Conservation (phyloP, 2,113 vertebrate species). For the Oreochromis niloticus region DNA sequence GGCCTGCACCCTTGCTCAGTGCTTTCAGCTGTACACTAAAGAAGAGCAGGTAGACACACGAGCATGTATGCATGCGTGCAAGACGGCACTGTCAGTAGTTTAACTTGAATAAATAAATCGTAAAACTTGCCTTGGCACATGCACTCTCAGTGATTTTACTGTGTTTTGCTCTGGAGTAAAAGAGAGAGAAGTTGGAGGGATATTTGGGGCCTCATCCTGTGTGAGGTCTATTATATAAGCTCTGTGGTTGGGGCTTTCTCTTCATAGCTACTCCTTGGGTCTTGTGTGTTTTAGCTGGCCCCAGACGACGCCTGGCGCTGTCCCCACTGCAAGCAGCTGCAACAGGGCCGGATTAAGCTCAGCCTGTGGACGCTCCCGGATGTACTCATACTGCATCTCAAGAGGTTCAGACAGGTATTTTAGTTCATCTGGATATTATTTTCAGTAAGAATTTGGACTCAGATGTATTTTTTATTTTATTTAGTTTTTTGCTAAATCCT, state of each 20-base stretch:
- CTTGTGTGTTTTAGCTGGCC: conserved; percentile 80
- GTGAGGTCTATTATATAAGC: conserved; percentile 21
- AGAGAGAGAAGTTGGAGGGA: neutral
- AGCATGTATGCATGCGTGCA: neutral
- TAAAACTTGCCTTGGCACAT: neutral
- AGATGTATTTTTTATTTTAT: neutral
- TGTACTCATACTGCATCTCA: conserved; percentile 94
- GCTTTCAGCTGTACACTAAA: conserved; percentile 99
- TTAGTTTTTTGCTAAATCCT: neutral
- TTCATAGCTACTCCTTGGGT: conserved; percentile 13
- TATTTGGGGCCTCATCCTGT: neutral
- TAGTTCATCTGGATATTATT: neutral
- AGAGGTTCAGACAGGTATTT: conserved; percentile 92
- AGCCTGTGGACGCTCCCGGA: conserved; percentile 97
- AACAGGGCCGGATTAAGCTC: conserved; percentile 95
- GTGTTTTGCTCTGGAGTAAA: neutral
- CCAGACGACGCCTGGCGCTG: conserved; percentile 97
- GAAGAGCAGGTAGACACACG: conserved; percentile 86
- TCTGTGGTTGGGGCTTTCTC: conserved; percentile 25
- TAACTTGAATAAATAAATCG: neutral
- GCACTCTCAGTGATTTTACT: neutral
- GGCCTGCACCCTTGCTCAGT: conserved; percentile 93
- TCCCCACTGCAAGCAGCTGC: conserved; percentile 96
- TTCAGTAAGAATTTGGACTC: neutral
- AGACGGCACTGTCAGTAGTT: neutral